phyloP scores from a whole-genome alignment of 2,113 vertebrate genomes.

The Coracopsis vasa region DNA sequence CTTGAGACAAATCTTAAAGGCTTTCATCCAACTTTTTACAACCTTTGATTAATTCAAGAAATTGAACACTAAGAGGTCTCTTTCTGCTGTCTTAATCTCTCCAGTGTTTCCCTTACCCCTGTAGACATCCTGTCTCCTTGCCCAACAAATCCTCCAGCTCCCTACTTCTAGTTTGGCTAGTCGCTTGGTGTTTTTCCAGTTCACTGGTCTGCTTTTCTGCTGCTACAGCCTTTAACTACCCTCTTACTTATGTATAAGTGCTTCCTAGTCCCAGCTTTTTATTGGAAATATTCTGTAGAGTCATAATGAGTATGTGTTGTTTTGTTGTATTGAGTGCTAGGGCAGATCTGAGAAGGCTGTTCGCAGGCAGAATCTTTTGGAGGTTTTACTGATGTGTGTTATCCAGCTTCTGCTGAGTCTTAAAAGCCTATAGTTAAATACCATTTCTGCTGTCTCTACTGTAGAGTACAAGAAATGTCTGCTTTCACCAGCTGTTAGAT shows the following conservation, averaged over 20 bases:
- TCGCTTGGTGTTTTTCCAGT: background rate
- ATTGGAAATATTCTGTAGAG: background rate
- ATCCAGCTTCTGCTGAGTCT: background rate
- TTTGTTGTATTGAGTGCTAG: background rate
- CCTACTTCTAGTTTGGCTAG: background rate
- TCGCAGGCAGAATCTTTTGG: background rate
- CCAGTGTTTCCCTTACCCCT: background rate
- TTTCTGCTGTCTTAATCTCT: background rate
- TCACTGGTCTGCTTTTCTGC: background rate
- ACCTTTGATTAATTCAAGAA: constrained; percentile 15
- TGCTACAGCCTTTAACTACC: background rate
- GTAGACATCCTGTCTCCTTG: constrained; percentile 42
- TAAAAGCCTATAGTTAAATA: background rate
- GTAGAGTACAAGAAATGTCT: background rate
- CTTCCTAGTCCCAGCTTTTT: background rate
- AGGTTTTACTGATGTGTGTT: background rate
- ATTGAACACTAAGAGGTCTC: background rate
- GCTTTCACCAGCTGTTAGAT: background rate
- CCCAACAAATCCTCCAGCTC: background rate
- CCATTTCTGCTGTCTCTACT: background rate
- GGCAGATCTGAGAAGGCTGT: background rate
- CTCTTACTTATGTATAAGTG: background rate
- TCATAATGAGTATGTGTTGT: background rate
- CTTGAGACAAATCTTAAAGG: background rate
- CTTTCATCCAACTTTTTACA: constrained; percentile 34